Conservation (phyloP, 2,888 invertebrate species). For the Athrips mouffetella region DNA sequence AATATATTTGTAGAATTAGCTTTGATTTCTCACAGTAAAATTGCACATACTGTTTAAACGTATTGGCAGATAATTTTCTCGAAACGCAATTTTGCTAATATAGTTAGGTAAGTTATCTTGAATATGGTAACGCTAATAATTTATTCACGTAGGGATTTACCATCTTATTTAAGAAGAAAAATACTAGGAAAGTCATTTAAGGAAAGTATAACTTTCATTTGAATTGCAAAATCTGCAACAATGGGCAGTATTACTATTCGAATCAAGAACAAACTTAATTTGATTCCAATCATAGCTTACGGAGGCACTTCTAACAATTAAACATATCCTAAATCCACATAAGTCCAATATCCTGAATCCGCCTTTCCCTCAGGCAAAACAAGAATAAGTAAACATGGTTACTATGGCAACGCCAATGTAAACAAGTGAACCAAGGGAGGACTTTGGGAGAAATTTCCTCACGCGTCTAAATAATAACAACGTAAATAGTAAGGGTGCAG, state of each 20-base stretch:
- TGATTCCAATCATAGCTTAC: background rate
- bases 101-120: no score
- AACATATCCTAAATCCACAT: background rate
- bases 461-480: constrained; percentile 35
- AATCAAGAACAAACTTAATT: constrained; percentile 19
- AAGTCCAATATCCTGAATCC: constrained; percentile 5
- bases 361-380: constrained; percentile 3
- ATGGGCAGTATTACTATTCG: background rate
- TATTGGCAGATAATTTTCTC: no score
- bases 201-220: no score
- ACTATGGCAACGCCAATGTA: constrained; percentile 39
- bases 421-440: constrained; percentile 33
- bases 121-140: no score
- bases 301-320: constrained; percentile 3
- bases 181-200: no score
- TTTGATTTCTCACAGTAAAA: no score
- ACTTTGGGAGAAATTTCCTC: constrained; percentile 27
- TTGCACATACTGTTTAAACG: no score
- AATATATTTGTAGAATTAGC: no score
- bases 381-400: constrained; percentile 37
- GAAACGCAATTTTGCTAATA: no score
- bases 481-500: constrained; percentile 18
- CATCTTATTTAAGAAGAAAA: no score
- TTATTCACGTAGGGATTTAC: no score
- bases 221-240: background rate